Conservation (phyloP, 2,797 vertebrate species). For the Rhynchotus rufescens region DNA sequence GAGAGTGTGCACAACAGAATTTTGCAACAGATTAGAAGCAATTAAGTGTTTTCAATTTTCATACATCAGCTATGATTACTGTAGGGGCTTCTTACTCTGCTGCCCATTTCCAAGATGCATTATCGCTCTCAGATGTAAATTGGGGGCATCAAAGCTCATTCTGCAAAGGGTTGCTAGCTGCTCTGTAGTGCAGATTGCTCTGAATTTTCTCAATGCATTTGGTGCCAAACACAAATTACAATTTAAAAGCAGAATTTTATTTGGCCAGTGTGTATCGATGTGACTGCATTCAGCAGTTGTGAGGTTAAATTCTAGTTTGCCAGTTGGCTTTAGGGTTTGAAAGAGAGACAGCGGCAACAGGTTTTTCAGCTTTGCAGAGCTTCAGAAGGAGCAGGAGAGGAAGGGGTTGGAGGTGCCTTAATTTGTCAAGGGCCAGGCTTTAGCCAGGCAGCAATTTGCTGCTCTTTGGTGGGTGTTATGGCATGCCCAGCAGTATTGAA, state of each 20-base stretch:
- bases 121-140: conserved; percentile 58
- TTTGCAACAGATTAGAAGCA: conserved; percentile 33
- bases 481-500: conserved; percentile 30
- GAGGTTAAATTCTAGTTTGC: conserved; percentile 60
- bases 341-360: conserved; percentile 63
- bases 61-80: conserved; percentile 30
- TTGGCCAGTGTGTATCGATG: conserved; percentile 15
- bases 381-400: conserved; percentile 13
- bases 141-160: conserved; percentile 52
- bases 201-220: background rate
- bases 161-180: conserved; percentile 11
- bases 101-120: conserved; percentile 58
- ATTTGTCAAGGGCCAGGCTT: conserved; percentile 16
- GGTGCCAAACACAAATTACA: conserved; percentile 68
- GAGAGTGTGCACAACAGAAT: background rate
- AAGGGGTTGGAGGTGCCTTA: background rate
- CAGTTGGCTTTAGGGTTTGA: conserved; percentile 49
- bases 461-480: background rate
- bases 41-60: conserved; percentile 48
- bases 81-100: background rate
- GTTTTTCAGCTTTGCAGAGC: conserved; percentile 3
- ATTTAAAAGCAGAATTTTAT: conserved; percentile 70
- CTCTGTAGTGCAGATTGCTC: conserved; percentile 30
- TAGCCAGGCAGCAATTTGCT: background rate
- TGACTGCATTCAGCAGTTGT: conserved; percentile 46